Conservation (phyloP, 37 sponge, comb jelly and placozoan species). For the Crambe crambe region DNA sequence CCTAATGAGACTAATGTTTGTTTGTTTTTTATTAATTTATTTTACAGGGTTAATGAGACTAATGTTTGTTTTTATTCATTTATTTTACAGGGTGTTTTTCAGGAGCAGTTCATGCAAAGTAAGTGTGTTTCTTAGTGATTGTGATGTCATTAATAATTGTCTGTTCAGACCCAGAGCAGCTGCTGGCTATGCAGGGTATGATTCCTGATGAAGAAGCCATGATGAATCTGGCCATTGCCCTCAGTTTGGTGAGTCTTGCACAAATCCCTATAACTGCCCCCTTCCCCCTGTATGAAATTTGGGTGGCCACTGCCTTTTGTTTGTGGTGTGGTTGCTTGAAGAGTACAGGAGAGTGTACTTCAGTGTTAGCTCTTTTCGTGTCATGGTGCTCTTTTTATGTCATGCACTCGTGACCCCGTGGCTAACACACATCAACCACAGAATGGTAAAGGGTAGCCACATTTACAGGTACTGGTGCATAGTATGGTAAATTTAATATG, state of each 20-base stretch:
- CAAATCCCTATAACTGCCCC: no score
- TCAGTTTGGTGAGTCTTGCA: constrained; percentile 61
- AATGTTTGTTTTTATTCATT: no score
- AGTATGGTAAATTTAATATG: not conserved
- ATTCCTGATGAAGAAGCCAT: constrained; percentile 85
- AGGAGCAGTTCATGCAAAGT: constrained; percentile 56
- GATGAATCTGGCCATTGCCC: constrained; percentile 87
- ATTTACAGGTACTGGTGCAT: no score
- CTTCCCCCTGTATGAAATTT: constrained; percentile 22
- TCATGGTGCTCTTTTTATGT: not conserved
- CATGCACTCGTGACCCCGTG: constrained; percentile 3
- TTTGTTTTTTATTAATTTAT: no score
- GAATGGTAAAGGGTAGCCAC: not conserved
- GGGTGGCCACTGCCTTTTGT: not conserved
- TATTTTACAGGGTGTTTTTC: no score
- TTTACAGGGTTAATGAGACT: no score
- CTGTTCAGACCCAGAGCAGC: constrained; percentile 57
- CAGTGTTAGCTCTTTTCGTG: not conserved
- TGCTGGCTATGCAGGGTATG: constrained; percentile 56
- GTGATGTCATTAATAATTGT: no score
- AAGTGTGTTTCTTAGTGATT: no score
- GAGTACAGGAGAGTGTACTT: not conserved
- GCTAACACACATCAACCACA: not conserved
- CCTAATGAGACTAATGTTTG: no score
- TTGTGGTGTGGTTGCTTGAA: constrained; percentile 4